Conservation (phyloP, 2,797 vertebrate species). For the Taeniopygia guttata region DNA sequence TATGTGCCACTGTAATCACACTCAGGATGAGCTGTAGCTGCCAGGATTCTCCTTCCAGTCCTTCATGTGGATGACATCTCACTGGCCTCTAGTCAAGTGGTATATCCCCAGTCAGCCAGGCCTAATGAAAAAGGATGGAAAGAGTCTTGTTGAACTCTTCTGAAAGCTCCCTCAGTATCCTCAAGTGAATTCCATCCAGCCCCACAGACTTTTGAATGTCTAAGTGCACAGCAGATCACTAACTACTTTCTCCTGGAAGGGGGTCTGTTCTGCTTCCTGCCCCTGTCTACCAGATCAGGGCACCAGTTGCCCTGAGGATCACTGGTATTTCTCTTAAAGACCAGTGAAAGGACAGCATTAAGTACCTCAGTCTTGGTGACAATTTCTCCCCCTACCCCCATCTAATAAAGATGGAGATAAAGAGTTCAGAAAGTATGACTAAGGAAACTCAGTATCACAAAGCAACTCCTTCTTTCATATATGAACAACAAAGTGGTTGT, state of each 20-base stretch:
- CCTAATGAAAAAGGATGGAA: neutral
- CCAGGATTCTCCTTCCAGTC: neutral
- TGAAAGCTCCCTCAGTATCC: neutral
- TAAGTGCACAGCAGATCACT: neutral
- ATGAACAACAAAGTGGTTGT: neutral
- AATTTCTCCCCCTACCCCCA: fast-evolving
- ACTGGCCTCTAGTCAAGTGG: neutral
- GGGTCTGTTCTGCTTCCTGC: neutral
- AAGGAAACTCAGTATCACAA: neutral
- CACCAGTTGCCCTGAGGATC: neutral
- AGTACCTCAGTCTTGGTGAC: neutral
- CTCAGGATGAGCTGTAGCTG: neutral
- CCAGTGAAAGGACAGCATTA: neutral
- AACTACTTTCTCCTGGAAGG: neutral
- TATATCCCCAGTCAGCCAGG: neutral
- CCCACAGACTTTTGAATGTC: neutral
- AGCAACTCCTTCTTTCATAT: neutral
- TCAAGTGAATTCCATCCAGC: neutral
- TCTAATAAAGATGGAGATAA: neutral
- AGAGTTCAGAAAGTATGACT: neutral
- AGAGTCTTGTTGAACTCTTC: neutral
- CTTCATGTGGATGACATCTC: neutral
- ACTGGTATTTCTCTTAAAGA: neutral
- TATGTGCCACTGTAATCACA: fast-evolving
- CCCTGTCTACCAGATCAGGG: neutral